A percentile compares a stretch with the other conserved stretches of the same genome.
Evolutionary conservation across 2,888 invertebrate species (phyloP).

Genomic region (Cacoxenus indagator): DNA sequence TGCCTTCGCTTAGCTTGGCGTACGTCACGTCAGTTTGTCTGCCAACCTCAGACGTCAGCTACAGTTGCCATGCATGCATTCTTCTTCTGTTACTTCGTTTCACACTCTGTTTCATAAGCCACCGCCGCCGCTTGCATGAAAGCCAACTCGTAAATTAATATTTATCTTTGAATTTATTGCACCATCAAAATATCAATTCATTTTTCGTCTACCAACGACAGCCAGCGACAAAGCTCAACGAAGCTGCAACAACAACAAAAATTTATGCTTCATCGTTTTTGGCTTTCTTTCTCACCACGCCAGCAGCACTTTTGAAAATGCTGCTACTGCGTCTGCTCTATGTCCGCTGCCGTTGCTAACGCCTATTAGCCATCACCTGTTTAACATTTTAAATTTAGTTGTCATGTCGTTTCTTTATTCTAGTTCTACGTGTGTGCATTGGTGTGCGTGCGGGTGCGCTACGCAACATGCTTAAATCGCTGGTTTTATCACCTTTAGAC

Average conservation of each 20-base stretch:
- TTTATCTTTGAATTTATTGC: conserved; percentile 66
- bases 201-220: conserved; percentile 47
- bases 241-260: too few relatives aligned
- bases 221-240: too few relatives aligned
- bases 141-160: conserved; percentile 59
- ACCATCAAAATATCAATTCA: conserved; percentile 58
- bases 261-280: neutral
- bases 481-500: neutral
- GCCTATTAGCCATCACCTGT: neutral
- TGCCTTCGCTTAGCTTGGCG: too few relatives aligned
- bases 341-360: conserved; percentile 30
- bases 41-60: too few relatives aligned
- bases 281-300: too few relatives aligned
- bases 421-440: conserved; percentile 26
- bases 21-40: too few relatives aligned
- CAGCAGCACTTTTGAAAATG: too few relatives aligned
- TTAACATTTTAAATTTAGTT: neutral
- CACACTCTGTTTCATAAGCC: neutral
- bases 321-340: neutral
- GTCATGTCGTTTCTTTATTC: neutral
- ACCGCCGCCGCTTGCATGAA: neutral
- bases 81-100: neutral
- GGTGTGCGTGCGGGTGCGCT: neutral
- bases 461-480: neutral
- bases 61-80: too few relatives aligned